Base-by-base conservation (phyloP, 1,140 invertebrate species). In the Heliconius hewitsoni region DNA sequence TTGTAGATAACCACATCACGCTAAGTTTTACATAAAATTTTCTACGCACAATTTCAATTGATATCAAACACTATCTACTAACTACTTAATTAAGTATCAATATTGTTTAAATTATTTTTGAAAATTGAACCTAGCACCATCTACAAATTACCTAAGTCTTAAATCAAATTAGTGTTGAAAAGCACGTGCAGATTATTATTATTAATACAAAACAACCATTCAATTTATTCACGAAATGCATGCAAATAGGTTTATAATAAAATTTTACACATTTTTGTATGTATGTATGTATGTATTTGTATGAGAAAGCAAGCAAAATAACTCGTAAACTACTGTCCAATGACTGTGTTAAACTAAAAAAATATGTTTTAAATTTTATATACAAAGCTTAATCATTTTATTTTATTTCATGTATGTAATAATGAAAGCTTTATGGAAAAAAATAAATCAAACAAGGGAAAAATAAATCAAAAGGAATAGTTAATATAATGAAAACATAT, bases 291-390 rank as follows among this genome's bases (percentile, higher is more conserved):
- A 30, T 66, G 60, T 66, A 66, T 57, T 16, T 60, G n/a, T 60
- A 23, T 30, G 23, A 66, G 27, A 66, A 27, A 66, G 60, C 60
- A 66, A 66, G 60, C 60, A n/a, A 66, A 30, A 66, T 13, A 66
- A 66, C n/a, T 11, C 60, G 2, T 16, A 66, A 66, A 66, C 60
- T 66, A 66, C 60, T 13, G 11, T 77, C 46, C 60, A 66, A 66
- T 66, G 60, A 66, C 60, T 66, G 60, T 66, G 60, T 66, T 66
- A 66, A 66, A 30, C 60, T 66, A 30, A 66, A 66, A n/a, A 9
- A 23, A 11, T 60, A 60, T 60, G 55, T 60, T 23, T 27, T 52
- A 52, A 18, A 52, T 19, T 19, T 19, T 23, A 8, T 57, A 66
- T 30, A 13, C 4, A 66, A 66, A 6, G 27, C 30, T 66, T 66